A percentile compares a stretch with the other conserved stretches of the same genome.
These are phyloP conservation scores for Urocitellus parryii DNA, from an alignment of 2,113 vertebrate species.

Conservation along the genomic window DNA sequence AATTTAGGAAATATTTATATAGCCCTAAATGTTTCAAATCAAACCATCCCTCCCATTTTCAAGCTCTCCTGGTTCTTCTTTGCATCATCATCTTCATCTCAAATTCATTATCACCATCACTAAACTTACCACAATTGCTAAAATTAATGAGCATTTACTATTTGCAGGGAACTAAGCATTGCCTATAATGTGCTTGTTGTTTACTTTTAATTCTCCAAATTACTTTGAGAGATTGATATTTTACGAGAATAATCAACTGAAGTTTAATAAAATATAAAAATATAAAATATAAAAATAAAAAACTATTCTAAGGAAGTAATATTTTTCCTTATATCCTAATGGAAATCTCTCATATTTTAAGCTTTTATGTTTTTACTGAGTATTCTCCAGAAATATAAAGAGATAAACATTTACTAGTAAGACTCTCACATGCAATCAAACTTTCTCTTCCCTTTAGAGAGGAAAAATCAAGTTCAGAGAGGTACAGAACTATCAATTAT, in stretches of 20 bases:
- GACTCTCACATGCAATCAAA: background rate
- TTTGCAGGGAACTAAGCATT: background rate
- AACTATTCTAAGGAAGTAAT: background rate
- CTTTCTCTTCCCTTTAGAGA: background rate
- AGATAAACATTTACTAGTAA: constrained; percentile 16
- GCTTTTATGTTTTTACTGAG: background rate
- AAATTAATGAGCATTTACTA: constrained; percentile 44
- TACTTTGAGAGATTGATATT: background rate
- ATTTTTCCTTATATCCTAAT: background rate
- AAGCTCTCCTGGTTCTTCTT: background rate
- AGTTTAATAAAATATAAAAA: background rate
- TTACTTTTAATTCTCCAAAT: constrained; percentile 46
- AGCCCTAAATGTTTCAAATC: background rate
- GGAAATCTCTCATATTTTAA: background rate
- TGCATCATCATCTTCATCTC: background rate
- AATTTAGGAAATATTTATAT: background rate
- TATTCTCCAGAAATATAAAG: constrained; percentile 13
- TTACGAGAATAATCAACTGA: background rate
- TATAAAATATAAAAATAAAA: too few relatives aligned
- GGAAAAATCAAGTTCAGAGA: constrained; percentile 48
- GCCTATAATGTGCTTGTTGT: background rate
- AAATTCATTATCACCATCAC: background rate
- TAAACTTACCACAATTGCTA: background rate
- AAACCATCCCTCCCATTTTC: background rate
- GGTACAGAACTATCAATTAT: background rate